phyloP scores from a whole-genome alignment of 2,888 invertebrate species.

The Proisotoma minuta region DNA sequence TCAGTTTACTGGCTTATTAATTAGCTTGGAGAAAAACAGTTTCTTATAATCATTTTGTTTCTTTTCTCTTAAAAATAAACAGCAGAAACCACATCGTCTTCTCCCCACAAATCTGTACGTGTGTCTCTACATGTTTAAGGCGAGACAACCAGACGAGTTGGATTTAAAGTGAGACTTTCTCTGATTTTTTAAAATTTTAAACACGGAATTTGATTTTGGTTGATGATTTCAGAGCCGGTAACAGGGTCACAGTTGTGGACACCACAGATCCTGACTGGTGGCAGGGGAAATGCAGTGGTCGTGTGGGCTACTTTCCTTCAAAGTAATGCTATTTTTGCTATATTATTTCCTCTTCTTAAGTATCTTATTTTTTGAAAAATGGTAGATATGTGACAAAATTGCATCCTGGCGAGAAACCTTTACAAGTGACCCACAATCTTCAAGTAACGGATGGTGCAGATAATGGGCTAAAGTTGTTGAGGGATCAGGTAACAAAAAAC shows the following conservation, averaged over 20 bases:
- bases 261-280: slow-evolving; percentile 95
- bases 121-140: slow-evolving; percentile 90
- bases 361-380: too few relatives aligned
- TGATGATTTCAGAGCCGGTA: slow-evolving; percentile 64
- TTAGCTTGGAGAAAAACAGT: neutral
- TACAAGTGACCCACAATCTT: slow-evolving; percentile 80
- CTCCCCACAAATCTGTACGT: slow-evolving; percentile 89
- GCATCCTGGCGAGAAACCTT: slow-evolving; percentile 81
- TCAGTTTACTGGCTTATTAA: neutral
- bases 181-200: slow-evolving; percentile 6
- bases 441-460: slow-evolving; percentile 78
- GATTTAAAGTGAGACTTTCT: slow-evolving; percentile 68
- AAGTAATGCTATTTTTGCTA: too few relatives aligned
- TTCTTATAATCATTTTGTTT: neutral
- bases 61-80: slow-evolving; percentile 32
- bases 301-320: slow-evolving; percentile 88
- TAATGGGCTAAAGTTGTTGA: slow-evolving; percentile 71
- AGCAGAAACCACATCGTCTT: slow-evolving; percentile 75
- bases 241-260: slow-evolving; percentile 86
- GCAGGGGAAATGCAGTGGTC: slow-evolving; percentile 89
- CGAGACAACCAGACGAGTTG: slow-evolving; percentile 86
- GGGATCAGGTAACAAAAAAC: slow-evolving; percentile 65
- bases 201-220: slow-evolving; percentile 8
- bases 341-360: too few relatives aligned
- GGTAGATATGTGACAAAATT: slow-evolving; percentile 86